Evolutionary conservation across 1,140 invertebrate species (phyloP).

Genomic region (Cydia splendana): DNA sequence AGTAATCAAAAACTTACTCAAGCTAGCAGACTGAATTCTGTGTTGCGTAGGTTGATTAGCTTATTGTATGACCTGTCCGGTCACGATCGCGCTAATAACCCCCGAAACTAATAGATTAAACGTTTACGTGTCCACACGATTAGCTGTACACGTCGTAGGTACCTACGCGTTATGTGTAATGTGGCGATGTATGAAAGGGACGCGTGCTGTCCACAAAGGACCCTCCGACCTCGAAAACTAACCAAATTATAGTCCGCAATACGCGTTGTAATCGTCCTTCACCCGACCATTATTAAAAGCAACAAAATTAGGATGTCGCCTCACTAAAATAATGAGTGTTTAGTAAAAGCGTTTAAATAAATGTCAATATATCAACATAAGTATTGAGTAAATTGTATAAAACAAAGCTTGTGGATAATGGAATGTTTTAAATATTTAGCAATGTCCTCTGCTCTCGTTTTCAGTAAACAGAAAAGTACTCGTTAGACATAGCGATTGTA

Average conservation of each 20-base stretch:
- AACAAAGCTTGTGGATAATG: no score
- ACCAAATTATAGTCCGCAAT: slow-evolving; percentile 12
- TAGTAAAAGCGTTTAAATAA: neutral
- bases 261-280: neutral
- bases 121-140: slow-evolving; percentile 4
- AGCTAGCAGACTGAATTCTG: neutral
- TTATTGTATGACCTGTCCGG: slow-evolving; percentile 7
- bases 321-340: neutral
- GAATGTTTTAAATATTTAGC: no score
- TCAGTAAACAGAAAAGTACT: no score
- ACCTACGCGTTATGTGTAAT: neutral
- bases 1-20: neutral
- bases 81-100: slow-evolving; percentile 19
- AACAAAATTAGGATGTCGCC: neutral
- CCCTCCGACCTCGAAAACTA: slow-evolving; percentile 13
- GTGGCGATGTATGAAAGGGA: slow-evolving; percentile 1
- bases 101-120: slow-evolving; percentile 26
- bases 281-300: slow-evolving; percentile 18
- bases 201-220: slow-evolving; percentile 6
- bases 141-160: neutral
- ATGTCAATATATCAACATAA: no score
- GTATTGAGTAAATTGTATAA: no score
- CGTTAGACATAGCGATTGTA: no score
- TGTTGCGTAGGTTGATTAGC: slow-evolving; percentile 16
- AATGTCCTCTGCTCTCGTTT: no score